phyloP scores from a whole-genome alignment of 2,113 vertebrate genomes.

The Acinonyx jubatus region DNA sequence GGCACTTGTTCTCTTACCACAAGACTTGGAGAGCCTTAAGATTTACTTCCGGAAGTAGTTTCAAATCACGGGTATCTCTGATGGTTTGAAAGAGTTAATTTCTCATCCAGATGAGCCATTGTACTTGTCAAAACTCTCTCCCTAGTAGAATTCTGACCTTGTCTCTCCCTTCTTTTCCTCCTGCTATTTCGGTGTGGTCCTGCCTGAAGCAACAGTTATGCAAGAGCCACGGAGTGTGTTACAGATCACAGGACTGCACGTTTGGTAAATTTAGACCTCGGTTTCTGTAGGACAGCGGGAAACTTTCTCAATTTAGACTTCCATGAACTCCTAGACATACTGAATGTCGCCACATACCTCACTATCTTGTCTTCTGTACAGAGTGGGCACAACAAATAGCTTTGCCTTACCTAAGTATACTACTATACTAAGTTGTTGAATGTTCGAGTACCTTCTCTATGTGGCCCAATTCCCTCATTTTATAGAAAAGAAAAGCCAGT shows the following conservation, averaged over 20 bases:
- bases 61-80: neutral
- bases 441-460: neutral
- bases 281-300: neutral
- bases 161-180: neutral
- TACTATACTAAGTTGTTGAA: neutral
- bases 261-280: constrained; percentile 30
- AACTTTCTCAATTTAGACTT: neutral
- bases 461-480: neutral
- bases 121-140: neutral
- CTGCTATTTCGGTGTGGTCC: neutral
- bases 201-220: neutral
- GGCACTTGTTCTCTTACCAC: neutral
- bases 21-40: neutral
- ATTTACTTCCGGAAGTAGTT: neutral
- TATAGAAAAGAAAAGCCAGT: neutral
- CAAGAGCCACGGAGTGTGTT: neutral
- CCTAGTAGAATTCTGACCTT: neutral
- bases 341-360: neutral
- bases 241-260: neutral
- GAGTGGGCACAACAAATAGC: neutral
- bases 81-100: constrained; percentile 10
- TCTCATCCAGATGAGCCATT: neutral
- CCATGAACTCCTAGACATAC: neutral
- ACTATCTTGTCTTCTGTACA: neutral
- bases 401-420: neutral